phyloP scores from a whole-genome alignment of 2,888 invertebrate species.

The Autographa pulchrina region DNA sequence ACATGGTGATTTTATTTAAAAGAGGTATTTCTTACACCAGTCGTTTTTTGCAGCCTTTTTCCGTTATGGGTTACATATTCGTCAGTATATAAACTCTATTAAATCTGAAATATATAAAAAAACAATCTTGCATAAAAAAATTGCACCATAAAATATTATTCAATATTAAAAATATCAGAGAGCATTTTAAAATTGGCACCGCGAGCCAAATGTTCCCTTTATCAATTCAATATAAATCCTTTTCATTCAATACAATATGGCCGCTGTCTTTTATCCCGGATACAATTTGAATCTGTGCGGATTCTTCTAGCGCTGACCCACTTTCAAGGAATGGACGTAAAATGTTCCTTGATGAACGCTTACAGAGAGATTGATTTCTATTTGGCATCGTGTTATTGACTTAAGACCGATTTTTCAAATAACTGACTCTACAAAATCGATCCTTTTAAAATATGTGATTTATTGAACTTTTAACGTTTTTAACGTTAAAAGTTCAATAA shows the following conservation, averaged over 20 bases:
- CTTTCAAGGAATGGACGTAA: conserved; percentile 15
- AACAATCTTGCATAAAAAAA: too few species aligned
- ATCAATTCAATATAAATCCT: neutral
- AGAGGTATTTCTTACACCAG: too few species aligned
- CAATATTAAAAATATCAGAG: neutral
- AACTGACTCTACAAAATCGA: neutral
- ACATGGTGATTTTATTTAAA: too few species aligned
- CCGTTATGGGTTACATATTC: too few species aligned
- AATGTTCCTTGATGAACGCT: conserved; percentile 17
- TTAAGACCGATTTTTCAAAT: neutral
- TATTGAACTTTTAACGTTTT: too few species aligned
- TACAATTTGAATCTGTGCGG: conserved; percentile 30
- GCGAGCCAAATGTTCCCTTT: neutral
- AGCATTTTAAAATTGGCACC: neutral
- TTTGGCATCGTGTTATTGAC: neutral
- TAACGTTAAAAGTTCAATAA: too few species aligned
- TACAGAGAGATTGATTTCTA: conserved; percentile 2
- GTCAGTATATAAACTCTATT: too few species aligned
- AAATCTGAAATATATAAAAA: too few species aligned
- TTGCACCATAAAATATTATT: neutral
- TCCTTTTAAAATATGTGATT: too few species aligned
- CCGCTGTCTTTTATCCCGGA: conserved; percentile 35
- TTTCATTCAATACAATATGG: conserved; percentile 23
- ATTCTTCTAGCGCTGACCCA: conserved; percentile 22
- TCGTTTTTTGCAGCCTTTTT: too few species aligned